phyloP scores from a whole-genome alignment of 2,113 vertebrate species.

The Thinocorus orbignyianus region DNA sequence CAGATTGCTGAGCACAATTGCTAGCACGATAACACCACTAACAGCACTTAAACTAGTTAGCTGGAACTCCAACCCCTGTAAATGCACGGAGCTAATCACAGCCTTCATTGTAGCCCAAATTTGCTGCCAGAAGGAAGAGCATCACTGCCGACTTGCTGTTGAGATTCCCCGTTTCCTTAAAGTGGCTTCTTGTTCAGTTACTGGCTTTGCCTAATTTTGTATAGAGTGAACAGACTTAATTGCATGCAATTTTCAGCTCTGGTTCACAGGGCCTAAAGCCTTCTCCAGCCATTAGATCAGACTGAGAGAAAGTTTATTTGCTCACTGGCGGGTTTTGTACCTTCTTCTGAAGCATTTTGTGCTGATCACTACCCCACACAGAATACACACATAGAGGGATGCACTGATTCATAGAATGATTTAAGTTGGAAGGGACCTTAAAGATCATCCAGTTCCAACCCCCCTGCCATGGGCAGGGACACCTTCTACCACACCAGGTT shows the following conservation, averaged over 20 bases:
- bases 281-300: not conserved
- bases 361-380: not conserved
- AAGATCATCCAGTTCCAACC: no score
- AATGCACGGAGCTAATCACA: not conserved
- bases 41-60: not conserved
- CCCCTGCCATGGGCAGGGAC: no score
- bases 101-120: not conserved
- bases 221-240: not conserved
- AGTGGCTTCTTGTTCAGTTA: not conserved
- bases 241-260: not conserved
- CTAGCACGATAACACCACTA: not conserved
- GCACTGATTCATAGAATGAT: not conserved
- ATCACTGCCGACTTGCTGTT: not conserved
- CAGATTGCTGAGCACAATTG: not conserved
- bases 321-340: not conserved
- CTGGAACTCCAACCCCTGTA: not conserved
- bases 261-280: not conserved
- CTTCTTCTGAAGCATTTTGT: not conserved
- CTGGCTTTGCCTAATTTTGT: not conserved
- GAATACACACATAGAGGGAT: not conserved
- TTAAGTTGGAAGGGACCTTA: no score
- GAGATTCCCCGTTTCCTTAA: not conserved
- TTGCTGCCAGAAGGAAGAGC: not conserved
- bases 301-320: not conserved
- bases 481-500: no score